Evolutionary conservation across 2,888 invertebrate species (phyloP).

Genomic region (Endotricha flammealis): DNA sequence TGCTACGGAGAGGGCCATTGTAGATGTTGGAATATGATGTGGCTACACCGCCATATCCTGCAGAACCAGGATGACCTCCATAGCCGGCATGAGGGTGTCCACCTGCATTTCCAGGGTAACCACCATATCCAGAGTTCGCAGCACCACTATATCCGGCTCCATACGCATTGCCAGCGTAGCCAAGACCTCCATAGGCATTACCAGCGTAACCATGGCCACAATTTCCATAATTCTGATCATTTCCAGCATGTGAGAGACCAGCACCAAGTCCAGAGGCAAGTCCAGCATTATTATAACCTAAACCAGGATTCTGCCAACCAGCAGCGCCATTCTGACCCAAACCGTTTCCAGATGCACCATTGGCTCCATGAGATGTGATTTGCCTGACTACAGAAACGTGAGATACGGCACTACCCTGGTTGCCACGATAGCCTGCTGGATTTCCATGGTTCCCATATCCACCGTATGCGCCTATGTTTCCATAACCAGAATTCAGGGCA

Average conservation of each 20-base stretch:
- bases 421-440: neutral
- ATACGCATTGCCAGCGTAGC: neutral
- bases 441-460: slow-evolving; percentile 4
- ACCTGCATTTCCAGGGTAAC: slow-evolving; percentile 1
- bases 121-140: neutral
- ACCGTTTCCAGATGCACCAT: neutral
- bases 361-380: neutral
- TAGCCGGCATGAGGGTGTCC: slow-evolving; percentile 7
- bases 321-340: slow-evolving; percentile 5
- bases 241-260: neutral
- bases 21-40: slow-evolving; percentile 6
- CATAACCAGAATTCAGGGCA: slow-evolving; percentile 9
- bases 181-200: neutral
- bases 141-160: slow-evolving; percentile 2
- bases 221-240: too few species aligned
- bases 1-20: slow-evolving; percentile 1
- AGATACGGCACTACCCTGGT: slow-evolving; percentile 14
- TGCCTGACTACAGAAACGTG: slow-evolving; percentile 13
- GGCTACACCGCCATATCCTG: neutral
- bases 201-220: too few species aligned
- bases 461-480: slow-evolving; percentile 2
- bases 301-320: slow-evolving; percentile 8
- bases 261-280: neutral
- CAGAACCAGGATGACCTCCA: neutral
- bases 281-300: slow-evolving; percentile 7